Evolutionary conservation across 2,888 invertebrate species (phyloP), one percentile per base, ranked within the genome.

Genomic region (Napeogenes sylphis): DNA sequence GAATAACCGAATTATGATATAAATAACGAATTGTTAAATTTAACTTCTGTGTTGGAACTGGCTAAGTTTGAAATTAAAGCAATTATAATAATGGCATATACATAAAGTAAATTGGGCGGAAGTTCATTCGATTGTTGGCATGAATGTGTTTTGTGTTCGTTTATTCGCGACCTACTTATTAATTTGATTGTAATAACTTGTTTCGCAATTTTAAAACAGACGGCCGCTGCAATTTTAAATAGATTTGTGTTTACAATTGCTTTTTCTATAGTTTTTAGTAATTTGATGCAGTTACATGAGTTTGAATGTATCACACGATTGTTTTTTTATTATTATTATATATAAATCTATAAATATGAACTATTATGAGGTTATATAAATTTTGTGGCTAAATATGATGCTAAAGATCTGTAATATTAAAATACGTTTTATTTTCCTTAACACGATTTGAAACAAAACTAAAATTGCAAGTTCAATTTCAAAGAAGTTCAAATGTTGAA

Each of bases 81-180:
- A 85, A 87, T 87, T 85, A 86, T 81, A 77, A 83, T 87, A 87
- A 88, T 85, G 82, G 83, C 74, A 81, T 80, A 81, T 80, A 82
- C 82, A 81, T 85, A 81, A 85, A 84, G 79, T 81, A 78, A 85
- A 85, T 84, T 87, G 82, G 73, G 75, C 76, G 82, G 81, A 84
- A 84, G 78, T 81, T 83, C 75, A 81, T 81, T 81, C 75, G 80
- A 83, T 82, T 81, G 79, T 81, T 78, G 77, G 75, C 78, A 73
- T 75, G 75, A 80, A 78, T 77, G 78, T 81, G 79, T 76, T 80
- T 73, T 70, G 74, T 71, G 68, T 73, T 72, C 73, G 73, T 59
- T 68, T 66, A 62, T 63, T 78, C 75, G 68, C 71, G 76, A 73
- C 68, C 71, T 68, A 70, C 53, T 68, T 61, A 61, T 63, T 68